Conservation (phyloP, 1,140 invertebrate genomes). For the Argopecten irradians region DNA sequence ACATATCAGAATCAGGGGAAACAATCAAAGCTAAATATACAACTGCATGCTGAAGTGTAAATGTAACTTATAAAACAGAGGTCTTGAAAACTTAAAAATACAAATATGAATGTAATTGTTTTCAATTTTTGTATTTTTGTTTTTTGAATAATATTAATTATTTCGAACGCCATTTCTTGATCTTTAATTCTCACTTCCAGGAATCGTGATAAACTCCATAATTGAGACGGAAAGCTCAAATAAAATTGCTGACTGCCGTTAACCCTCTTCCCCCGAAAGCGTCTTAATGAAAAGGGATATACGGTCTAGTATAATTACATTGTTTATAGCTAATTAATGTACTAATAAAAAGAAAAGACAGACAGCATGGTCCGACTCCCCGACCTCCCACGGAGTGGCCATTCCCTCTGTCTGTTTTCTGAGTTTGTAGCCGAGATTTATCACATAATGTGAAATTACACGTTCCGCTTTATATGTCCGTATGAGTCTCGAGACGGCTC, state of each 20-base stretch:
- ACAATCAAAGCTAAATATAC: no score
- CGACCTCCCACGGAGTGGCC: not conserved
- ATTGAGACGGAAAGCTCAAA: no score
- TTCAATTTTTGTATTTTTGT: no score
- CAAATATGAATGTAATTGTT: no score
- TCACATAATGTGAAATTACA: not conserved
- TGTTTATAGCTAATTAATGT: not conserved
- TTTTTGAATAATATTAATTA: no score
- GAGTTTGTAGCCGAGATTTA: not conserved
- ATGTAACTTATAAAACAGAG: no score
- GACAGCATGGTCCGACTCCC: not conserved
- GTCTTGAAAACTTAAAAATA: no score
- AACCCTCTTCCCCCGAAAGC: not conserved
- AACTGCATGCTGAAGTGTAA: no score
- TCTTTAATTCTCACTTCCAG: no score
- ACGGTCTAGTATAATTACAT: conserved; percentile 3
- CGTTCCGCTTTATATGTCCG: not conserved
- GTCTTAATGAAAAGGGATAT: not conserved
- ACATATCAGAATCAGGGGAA: no score
- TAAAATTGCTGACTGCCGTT: not conserved
- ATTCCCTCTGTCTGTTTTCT: not conserved
- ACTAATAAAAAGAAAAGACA: not conserved
- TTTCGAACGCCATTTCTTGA: no score
- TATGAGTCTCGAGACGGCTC: not conserved
- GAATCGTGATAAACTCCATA: no score